phyloP scores from a whole-genome alignment of 2,113 vertebrate genomes.

The Erpornis zantholeuca region DNA sequence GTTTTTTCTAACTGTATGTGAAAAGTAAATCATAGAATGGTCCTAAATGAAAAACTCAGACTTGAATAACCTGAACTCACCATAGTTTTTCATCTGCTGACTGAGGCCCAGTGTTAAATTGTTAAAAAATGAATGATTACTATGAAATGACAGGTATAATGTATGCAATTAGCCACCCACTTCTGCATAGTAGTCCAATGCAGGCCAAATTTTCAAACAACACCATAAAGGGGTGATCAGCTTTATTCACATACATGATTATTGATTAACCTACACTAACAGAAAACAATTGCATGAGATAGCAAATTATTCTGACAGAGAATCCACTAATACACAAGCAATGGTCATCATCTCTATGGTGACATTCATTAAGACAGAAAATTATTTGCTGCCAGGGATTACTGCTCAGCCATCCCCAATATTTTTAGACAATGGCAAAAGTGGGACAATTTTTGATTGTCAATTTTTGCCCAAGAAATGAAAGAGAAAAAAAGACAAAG shows the following conservation, averaged over 20 bases:
- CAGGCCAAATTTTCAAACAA: background rate
- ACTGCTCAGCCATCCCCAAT: background rate
- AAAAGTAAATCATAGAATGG: background rate
- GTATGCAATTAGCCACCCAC: background rate
- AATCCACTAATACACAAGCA: background rate
- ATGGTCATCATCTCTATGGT: background rate
- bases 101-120: background rate
- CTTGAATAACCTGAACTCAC: background rate
- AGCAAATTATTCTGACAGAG: background rate
- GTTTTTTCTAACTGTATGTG: background rate
- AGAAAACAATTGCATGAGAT: background rate
- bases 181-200: background rate
- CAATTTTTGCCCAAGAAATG: background rate
- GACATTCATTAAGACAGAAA: slow-evolving; percentile 14
- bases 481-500: background rate
- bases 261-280: background rate
- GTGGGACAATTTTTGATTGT: background rate
- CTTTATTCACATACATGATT: background rate
- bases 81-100: background rate
- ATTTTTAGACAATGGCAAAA: slow-evolving; percentile 9
- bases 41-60: background rate
- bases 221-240: background rate
- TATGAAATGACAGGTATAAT: background rate
- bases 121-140: background rate
- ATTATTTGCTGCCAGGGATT: background rate